Evolutionary conservation across 2,797 vertebrate species (phyloP), one percentile per base, ranked within the genome.

Genomic region (Hoplostethus atlanticus): DNA sequence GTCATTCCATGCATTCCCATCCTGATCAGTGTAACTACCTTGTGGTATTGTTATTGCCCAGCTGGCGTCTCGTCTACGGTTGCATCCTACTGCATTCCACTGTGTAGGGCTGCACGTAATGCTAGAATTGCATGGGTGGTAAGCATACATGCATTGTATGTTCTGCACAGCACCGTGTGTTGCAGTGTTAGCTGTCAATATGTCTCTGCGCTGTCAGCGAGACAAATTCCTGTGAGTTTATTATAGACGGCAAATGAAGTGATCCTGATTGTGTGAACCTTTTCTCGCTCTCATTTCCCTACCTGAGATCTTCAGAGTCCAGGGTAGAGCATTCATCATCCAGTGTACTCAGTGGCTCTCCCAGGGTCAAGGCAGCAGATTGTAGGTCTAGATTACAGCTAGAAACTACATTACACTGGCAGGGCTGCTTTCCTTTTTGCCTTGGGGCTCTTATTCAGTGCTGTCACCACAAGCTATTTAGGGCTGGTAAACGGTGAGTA

Each of bases 391-490:
- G 73, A 83, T 81, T 73, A 78, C 59, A 56, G 56, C 52, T 42
- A 42, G 40, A 42, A 12, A 42, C 8, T 53, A 0, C 42, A n/a
- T 77, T 57, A 77, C 63, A 62, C 53, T 34, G 65, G 80, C 52
- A 75, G 54, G 55, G 64, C 50, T 28, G 38, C 30, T 62, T 60
- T 56, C 50, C 59, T 64, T 48, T 80, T 6, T 12, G 6, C 64
- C 83, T 60, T 3, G 1, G 65, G 67, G 81, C 63, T 17, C 31
- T 68, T 73, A 51, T 68, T 82, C 21, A 71, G 15, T 52, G 68
- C 46, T 80, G 58, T 79, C 69, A 74, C 65, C 40, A 55, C 53
- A 69, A 58, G 25, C 84, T 85, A 52, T 25, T 25, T 83, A 77
- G 25, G 80, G 51, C 61, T 56, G 57, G 53, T 63, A 36, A 54